A percentile compares a stretch with the other conserved stretches of the same genome.
Evolutionary conservation across 2,113 vertebrate genomes (phyloP).

Genomic region (Laticauda colubrina): DNA sequence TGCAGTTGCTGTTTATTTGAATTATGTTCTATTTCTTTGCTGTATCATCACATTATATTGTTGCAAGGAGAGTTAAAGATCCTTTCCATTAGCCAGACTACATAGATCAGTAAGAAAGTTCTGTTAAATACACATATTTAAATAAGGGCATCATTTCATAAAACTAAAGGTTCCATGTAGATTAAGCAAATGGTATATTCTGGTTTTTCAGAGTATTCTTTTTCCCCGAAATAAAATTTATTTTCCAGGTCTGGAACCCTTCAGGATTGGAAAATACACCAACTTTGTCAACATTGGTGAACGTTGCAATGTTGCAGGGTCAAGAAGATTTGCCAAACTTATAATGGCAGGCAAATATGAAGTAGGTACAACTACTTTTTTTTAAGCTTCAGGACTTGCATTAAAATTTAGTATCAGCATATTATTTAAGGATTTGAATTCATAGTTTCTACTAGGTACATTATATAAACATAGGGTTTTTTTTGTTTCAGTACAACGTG

Average conservation of each 20-base stretch:
- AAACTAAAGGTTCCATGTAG: not conserved
- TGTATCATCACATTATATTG: not conserved
- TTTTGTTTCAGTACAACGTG: not conserved
- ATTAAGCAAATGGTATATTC: not conserved
- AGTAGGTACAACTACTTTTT: slow-evolving; percentile 69
- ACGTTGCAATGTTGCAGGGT: slow-evolving; percentile 96
- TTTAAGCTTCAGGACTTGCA: not conserved
- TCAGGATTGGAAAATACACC: slow-evolving; percentile 90
- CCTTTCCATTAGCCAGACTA: not conserved
- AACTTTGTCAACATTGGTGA: slow-evolving; percentile 99
- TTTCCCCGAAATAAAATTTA: slow-evolving; percentile 32
- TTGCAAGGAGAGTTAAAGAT: not conserved
- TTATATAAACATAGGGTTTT: not conserved
- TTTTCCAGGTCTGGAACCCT: slow-evolving; percentile 87
- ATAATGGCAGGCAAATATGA: slow-evolving; percentile 93
- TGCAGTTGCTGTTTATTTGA: not conserved
- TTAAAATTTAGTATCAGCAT: not conserved
- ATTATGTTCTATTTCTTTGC: not conserved
- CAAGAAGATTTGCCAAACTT: slow-evolving; percentile 90
- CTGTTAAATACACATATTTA: not conserved
- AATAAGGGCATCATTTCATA: not conserved
- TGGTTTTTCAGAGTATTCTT: slow-evolving; percentile 15
- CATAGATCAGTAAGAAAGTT: not conserved
- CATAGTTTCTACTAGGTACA: not conserved
- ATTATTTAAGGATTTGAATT: slow-evolving; percentile 7